Evolutionary conservation across 2,888 invertebrate species (phyloP).

Genomic region (Myopa testacea): DNA sequence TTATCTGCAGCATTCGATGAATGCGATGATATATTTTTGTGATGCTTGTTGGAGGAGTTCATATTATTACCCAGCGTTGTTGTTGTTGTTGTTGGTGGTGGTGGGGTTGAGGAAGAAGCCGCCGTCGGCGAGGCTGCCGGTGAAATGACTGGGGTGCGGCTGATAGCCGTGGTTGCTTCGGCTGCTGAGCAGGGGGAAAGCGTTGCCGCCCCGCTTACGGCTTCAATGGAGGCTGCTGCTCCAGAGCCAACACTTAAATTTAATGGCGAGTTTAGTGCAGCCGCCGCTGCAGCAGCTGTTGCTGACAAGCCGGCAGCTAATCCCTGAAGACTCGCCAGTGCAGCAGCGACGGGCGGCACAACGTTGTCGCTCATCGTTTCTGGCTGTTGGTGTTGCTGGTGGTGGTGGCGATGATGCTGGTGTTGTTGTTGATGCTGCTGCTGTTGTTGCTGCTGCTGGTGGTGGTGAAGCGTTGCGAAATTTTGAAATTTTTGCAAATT

Average conservation of each 20-base stretch:
- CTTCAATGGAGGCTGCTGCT: constrained; percentile 43
- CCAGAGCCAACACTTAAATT: constrained; percentile 81
- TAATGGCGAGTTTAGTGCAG: constrained; percentile 83
- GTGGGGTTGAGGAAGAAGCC: constrained; percentile 9
- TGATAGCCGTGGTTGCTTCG: constrained; percentile 8
- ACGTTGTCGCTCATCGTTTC: constrained; percentile 65
- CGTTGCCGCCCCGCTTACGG: constrained; percentile 29
- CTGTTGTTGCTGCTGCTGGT: constrained; percentile 63
- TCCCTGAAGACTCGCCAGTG: constrained; percentile 75
- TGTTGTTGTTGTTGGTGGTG: constrained; percentile 42
- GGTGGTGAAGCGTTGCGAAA: constrained; percentile 78
- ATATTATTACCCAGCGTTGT: constrained; percentile 43
- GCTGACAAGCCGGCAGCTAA: constrained; percentile 66
- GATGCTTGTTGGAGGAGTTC: constrained; percentile 31
- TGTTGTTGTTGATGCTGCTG: constrained; percentile 66
- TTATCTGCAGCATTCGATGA: constrained; percentile 44
- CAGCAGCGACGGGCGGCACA: constrained; percentile 71
- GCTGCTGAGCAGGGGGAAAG: constrained; percentile 1
- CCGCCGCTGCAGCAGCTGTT: constrained; percentile 65
- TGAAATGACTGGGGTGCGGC: neutral
- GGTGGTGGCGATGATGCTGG: constrained; percentile 52
- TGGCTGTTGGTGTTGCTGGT: constrained; percentile 70
- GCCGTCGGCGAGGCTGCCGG: constrained; percentile 19
- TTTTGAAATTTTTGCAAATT: constrained; percentile 79
- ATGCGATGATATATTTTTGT: constrained; percentile 53